Conservation (phyloP, 1,140 invertebrate species). For the Scaptomyza hsui region DNA sequence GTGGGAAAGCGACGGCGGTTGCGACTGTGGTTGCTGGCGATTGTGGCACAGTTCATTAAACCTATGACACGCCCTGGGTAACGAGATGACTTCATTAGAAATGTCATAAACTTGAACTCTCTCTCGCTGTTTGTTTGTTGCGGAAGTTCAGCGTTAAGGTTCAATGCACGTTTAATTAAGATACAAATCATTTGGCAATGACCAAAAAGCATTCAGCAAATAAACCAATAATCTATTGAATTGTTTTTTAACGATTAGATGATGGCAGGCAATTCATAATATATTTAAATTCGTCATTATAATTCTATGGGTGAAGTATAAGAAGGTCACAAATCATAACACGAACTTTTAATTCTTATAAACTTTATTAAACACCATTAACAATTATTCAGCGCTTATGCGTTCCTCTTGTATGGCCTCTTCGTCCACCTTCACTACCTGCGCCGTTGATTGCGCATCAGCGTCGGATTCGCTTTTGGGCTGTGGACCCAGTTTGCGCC, state of each 20-base stretch:
- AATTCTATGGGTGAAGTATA: conserved; percentile 6
- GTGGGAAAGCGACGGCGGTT: conserved; percentile 66
- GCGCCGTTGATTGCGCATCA: neutral
- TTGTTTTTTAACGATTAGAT: conserved; percentile 26
- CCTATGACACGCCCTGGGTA: conserved; percentile 58
- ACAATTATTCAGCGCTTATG: neutral
- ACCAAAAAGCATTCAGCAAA: conserved; percentile 15
- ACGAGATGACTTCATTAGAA: conserved; percentile 73
- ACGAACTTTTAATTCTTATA: neutral
- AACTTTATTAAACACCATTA: neutral
- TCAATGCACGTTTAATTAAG: conserved; percentile 68
- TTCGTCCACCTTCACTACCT: neutral
- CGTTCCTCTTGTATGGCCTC: neutral
- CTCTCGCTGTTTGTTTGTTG: conserved; percentile 2
- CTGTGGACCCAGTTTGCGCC: neutral
- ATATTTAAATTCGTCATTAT: neutral
- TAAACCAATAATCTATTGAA: conserved; percentile 27
- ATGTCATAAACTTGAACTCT: conserved; percentile 76
- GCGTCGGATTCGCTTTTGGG: neutral
- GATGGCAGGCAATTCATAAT: conserved; percentile 9
- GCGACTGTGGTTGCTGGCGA: neutral
- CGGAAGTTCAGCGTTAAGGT: conserved; percentile 63
- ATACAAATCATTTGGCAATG: conserved; percentile 34
- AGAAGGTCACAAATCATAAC: neutral
- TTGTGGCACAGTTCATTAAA: conserved; percentile 65